phyloP scores from a whole-genome alignment of 2,888 invertebrate species.

The Polia nebulosa region DNA sequence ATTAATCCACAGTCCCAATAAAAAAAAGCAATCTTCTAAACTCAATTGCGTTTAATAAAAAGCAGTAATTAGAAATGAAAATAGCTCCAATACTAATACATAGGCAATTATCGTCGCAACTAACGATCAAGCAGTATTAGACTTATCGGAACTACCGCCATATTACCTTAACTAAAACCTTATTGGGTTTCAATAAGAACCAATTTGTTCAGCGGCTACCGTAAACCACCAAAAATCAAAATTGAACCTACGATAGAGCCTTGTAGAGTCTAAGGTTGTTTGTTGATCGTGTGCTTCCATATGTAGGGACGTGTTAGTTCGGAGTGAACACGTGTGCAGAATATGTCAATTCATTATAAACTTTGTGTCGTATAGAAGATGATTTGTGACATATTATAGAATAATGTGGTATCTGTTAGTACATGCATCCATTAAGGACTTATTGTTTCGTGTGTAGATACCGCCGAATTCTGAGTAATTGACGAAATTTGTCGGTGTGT shows the following conservation, averaged over 20 bases:
- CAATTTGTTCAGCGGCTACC: slow-evolving; percentile 66
- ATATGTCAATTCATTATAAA: slow-evolving; percentile 91
- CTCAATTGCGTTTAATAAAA: slow-evolving; percentile 57
- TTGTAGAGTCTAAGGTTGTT: slow-evolving; percentile 65
- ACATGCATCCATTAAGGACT: slow-evolving; percentile 82
- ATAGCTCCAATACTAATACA: slow-evolving; percentile 61
- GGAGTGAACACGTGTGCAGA: slow-evolving; percentile 85
- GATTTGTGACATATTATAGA: slow-evolving; percentile 90
- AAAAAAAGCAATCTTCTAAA: slow-evolving; percentile 61
- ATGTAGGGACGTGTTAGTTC: slow-evolving; percentile 71
- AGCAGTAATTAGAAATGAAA: slow-evolving; percentile 62
- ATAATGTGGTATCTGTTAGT: slow-evolving; percentile 87
- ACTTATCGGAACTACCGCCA: slow-evolving; percentile 68
- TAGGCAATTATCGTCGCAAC: slow-evolving; percentile 69
- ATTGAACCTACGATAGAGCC: slow-evolving; percentile 27
- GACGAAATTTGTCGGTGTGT: slow-evolving; percentile 79
- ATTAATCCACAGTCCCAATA: slow-evolving; percentile 47
- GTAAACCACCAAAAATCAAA: slow-evolving; percentile 26
- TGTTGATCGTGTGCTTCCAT: slow-evolving; percentile 43
- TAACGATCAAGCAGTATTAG: slow-evolving; percentile 71
- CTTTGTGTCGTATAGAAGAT: slow-evolving; percentile 87
- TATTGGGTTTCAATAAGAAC: slow-evolving; percentile 71
- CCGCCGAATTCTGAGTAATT: slow-evolving; percentile 84
- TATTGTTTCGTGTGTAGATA: slow-evolving; percentile 82
- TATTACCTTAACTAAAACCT: slow-evolving; percentile 64